A percentile compares a stretch with the other conserved stretches of the same genome.
Conservation (phyloP, 2,797 vertebrate species). For the Hippoglossus hippoglossus region DNA sequence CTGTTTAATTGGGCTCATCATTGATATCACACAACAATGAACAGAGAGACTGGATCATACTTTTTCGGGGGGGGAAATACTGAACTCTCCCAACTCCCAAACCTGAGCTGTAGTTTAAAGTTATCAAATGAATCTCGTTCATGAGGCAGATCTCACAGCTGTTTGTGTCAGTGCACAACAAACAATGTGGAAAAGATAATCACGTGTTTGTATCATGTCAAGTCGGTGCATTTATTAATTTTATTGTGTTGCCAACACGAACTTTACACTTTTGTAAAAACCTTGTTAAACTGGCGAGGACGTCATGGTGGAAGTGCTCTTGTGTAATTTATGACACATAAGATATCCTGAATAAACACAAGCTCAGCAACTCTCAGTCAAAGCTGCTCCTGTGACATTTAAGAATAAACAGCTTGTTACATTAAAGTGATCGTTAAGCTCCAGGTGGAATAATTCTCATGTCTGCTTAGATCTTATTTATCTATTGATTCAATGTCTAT, state of each 20-base stretch:
- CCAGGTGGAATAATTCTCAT: too few species aligned
- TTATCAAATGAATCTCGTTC: neutral
- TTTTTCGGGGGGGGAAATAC: neutral
- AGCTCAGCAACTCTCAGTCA: neutral
- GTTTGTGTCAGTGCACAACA: neutral
- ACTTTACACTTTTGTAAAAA: conserved; percentile 15
- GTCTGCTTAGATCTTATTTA: too few species aligned
- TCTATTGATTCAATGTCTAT: too few species aligned
- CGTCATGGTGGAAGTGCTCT: neutral
- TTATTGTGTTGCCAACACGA: neutral
- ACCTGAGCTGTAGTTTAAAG: too few species aligned
- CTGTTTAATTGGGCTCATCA: conserved; percentile 17
- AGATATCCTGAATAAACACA: conserved; percentile 33
- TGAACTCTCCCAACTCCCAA: conserved; percentile 1
- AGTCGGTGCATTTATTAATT: conserved; percentile 2
- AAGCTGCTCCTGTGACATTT: conserved; percentile 5
- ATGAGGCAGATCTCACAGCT: neutral
- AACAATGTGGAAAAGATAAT: conserved; percentile 5
- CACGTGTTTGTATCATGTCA: neutral
- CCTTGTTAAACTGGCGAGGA: neutral
- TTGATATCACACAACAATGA: neutral
- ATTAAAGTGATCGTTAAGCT: neutral
- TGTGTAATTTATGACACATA: neutral
- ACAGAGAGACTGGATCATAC: neutral
- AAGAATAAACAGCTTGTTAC: neutral